Percentiles rank a stretch among this genome's conserved stretches.
These are phyloP conservation scores for Cistogaster globosa DNA, from an alignment of 2,888 invertebrate species.

Conservation along the genomic window DNA sequence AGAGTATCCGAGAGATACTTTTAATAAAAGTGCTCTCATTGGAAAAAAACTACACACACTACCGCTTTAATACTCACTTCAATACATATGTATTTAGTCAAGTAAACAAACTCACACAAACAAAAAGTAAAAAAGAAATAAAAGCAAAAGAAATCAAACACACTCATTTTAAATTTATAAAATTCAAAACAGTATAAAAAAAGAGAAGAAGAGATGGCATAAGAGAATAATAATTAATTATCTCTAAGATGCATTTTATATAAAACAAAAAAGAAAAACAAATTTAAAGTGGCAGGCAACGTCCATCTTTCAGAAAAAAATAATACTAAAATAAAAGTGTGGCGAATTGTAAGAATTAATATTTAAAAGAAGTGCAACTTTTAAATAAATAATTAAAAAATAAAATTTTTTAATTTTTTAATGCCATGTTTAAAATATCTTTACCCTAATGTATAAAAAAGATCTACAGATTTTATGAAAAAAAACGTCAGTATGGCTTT, in stretches of 20 bases:
- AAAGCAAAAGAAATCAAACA: slow-evolving; percentile 27
- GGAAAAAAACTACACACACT: slow-evolving; percentile 9
- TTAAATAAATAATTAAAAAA: too few relatives aligned
- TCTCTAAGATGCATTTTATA: slow-evolving; percentile 68
- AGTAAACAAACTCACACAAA: slow-evolving; percentile 54
- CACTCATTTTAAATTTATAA: slow-evolving; percentile 30
- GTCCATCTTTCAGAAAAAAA: slow-evolving; percentile 35
- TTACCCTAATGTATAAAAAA: too few relatives aligned
- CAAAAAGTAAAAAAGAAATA: slow-evolving; percentile 27
- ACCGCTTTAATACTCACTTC: slow-evolving; percentile 7
- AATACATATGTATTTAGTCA: not conserved
- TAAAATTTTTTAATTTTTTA: too few relatives aligned
- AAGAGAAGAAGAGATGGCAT: slow-evolving; percentile 20
- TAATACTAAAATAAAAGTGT: not conserved
- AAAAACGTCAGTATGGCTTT: too few relatives aligned
- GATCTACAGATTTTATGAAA: too few relatives aligned
- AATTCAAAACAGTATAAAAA: slow-evolving; percentile 25
- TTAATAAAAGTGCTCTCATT: slow-evolving; percentile 45
- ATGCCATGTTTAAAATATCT: too few relatives aligned
- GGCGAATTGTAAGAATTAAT: too few relatives aligned
- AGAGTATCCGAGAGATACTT: slow-evolving; percentile 61
- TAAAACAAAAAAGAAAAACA: slow-evolving; percentile 25
- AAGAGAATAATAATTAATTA: slow-evolving; percentile 62
- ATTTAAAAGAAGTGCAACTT: too few relatives aligned
- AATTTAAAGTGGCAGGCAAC: slow-evolving; percentile 52